Conservation (phyloP, 2,113 vertebrate species). For the Corythornis cristatus region DNA sequence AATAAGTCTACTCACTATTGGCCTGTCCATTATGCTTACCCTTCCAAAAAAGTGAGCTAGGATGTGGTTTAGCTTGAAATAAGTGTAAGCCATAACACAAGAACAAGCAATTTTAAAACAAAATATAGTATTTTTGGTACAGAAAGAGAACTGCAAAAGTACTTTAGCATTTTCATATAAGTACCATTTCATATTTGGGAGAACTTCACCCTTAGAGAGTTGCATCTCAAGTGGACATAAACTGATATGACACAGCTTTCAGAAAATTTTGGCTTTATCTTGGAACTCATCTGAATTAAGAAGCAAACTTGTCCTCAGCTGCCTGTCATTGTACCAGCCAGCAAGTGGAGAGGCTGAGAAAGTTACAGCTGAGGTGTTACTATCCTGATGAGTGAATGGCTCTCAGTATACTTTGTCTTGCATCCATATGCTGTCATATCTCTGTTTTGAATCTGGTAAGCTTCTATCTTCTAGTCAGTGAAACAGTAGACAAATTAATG, state of each 20-base stretch:
- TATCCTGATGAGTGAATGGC: not conserved
- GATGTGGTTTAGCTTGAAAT: not conserved
- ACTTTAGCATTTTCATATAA: not conserved
- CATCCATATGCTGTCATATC: not conserved
- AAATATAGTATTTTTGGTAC: not conserved
- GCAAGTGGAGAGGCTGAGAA: not conserved
- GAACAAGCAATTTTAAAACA: not conserved
- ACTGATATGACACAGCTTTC: not conserved
- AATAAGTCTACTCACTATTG: not conserved
- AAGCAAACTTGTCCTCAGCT: not conserved
- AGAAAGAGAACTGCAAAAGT: not conserved
- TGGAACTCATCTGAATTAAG: not conserved
- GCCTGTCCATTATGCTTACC: not conserved
- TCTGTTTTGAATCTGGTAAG: not conserved
- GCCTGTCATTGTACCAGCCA: not conserved
- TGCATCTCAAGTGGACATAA: not conserved
- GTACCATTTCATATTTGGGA: not conserved
- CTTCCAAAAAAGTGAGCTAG: not conserved
- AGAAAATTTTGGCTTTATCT: not conserved
- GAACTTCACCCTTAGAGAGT: not conserved
- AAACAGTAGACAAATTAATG: slow-evolving; percentile 34
- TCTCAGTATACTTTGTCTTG: not conserved
- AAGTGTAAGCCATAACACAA: not conserved
- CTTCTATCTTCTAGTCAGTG: not conserved
- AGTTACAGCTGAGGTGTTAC: not conserved